phyloP scores from a whole-genome alignment of 2,113 vertebrate species.

The Serilophus lunatus region DNA sequence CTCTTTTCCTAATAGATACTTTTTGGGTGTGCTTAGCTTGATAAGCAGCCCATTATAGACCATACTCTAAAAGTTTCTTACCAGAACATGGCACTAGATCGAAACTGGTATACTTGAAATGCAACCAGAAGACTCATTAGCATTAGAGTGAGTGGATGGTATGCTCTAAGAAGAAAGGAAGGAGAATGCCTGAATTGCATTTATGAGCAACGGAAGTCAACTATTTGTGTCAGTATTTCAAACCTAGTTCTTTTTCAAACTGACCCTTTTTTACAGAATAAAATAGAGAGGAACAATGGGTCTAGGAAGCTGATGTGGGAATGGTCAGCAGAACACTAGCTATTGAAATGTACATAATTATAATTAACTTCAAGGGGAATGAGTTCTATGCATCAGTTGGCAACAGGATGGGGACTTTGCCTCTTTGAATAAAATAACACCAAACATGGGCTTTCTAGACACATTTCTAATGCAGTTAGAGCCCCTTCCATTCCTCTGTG shows the following conservation, averaged over 20 bases:
- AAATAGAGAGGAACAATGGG: background rate
- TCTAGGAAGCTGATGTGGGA: background rate
- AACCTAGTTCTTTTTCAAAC: background rate
- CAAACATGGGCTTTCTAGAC: background rate
- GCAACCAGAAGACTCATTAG: background rate
- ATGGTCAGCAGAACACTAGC: background rate
- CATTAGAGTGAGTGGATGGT: background rate
- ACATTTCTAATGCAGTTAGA: background rate
- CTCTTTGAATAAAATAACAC: background rate
- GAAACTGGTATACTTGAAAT: background rate
- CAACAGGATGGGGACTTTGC: background rate
- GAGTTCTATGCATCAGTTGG: background rate
- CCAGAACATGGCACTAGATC: background rate
- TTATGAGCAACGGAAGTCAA: background rate
- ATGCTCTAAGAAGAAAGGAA: background rate
- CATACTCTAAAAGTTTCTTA: background rate
- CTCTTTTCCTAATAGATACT: background rate
- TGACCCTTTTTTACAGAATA: background rate
- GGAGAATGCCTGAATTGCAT: background rate
- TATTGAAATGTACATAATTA: background rate
- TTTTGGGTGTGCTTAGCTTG: background rate
- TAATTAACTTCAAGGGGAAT: conserved; percentile 19
- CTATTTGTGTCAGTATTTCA: background rate
- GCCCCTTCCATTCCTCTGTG: background rate
- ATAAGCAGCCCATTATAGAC: background rate